These are phyloP conservation scores for Drosophila cognata DNA, from an alignment of 2,888 invertebrate species.

Conservation along the genomic window DNA sequence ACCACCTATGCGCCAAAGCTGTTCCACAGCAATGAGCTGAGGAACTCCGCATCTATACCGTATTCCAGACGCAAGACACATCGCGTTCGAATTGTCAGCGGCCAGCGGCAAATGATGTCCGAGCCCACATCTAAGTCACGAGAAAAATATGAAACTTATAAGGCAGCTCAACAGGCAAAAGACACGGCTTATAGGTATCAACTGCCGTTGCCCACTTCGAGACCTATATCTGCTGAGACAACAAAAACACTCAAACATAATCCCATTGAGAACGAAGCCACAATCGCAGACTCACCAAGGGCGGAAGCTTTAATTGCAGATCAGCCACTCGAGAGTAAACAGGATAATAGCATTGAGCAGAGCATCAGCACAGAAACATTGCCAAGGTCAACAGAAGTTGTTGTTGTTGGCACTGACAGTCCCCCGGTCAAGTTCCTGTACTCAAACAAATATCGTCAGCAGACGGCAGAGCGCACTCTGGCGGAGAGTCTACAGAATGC, in stretches of 20 bases:
- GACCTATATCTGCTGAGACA: background rate
- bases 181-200: conserved; percentile 29
- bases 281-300: conserved; percentile 58
- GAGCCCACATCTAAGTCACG: conserved; percentile 50
- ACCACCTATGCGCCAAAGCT: conserved; percentile 84
- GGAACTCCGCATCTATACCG: conserved; percentile 37
- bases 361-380: conserved; percentile 38
- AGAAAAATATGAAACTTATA: conserved; percentile 76
- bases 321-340: conserved; percentile 56
- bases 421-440: conserved; percentile 79
- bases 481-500: conserved; percentile 83
- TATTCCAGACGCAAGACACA: conserved; percentile 66
- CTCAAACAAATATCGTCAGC: conserved; percentile 82
- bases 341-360: conserved; percentile 79
- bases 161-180: conserved; percentile 59
- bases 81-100: conserved; percentile 63
- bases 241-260: conserved; percentile 42
- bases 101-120: conserved; percentile 38
- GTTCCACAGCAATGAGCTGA: conserved; percentile 47
- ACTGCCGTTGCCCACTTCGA: background rate
- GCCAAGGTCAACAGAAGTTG: conserved; percentile 59
- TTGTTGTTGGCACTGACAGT: conserved; percentile 77
- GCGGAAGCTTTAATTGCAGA: conserved; percentile 81
- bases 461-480: conserved; percentile 78
- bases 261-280: conserved; percentile 71